Base-by-base conservation (phyloP, 2,797 vertebrate species). In the Limosa lapponica region DNA sequence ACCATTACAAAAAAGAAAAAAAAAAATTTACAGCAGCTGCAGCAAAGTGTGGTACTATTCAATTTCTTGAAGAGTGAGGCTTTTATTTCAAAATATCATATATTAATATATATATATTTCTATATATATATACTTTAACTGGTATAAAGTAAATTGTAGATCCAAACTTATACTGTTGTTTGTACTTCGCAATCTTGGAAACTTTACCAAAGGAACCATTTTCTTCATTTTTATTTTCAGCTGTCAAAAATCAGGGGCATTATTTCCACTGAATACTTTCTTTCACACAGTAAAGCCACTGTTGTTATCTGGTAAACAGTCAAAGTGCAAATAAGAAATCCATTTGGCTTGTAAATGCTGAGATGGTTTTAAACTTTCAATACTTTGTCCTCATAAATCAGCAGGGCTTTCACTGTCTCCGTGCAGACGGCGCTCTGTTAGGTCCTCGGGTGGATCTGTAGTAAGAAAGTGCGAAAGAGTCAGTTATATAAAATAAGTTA, bases 391-490 rank as follows among this genome's bases (percentile, higher is more conserved):
- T 97, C 93, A 69, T 74, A 83, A 91, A 87, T 95, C 96, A 95
- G 95, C 87, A 77, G 77, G 97, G 95, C 75, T 90, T 96, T 96
- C 94, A 82, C 72, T 96, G 91, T 55, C 85, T 95, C 90, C 89
- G 4, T 96, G 93, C 95, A 97, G 97, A 96, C 57, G 97, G 94
- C 34, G 51, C 98, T 98, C 98, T 98, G 98, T 99, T 99, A 99
- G 98, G 99, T 99, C 98, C 99, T 99, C 37, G 99, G 99, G 98
- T 99, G 99, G 98, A 99, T 99, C 99, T 99, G 98, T 96, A 99
- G 98, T 61, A 97, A 96, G 98, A 97, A 96, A 98, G 95, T 70
- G 83, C 15, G 71, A 93, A 94, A 96, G 58, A 91, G 89, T 90
- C 94, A 96, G 97, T 93, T 51, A 83, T 19, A 67, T n/a, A 48